phyloP scores from a whole-genome alignment of 1,140 invertebrate genomes.

The Drosophila pandora region DNA sequence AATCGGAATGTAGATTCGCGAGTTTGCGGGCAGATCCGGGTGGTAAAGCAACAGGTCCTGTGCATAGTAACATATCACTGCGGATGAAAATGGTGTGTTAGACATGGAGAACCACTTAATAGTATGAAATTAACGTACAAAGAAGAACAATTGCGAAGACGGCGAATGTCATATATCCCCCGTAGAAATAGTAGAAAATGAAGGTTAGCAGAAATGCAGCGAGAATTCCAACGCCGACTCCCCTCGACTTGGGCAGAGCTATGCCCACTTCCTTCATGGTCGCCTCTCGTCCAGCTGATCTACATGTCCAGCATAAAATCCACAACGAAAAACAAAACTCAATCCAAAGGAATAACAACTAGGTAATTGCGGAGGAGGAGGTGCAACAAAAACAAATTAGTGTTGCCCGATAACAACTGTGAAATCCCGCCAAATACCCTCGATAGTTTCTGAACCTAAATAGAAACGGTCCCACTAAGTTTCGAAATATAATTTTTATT shows the following conservation, averaged over 20 bases:
- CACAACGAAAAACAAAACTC: background rate
- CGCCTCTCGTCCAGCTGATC: constrained; percentile 27
- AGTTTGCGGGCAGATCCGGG: constrained; percentile 94
- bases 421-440: too few relatives aligned
- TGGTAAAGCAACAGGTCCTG: constrained; percentile 95
- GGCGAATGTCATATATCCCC: constrained; percentile 88
- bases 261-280: constrained; percentile 78
- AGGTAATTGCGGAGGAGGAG: background rate
- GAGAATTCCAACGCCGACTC: constrained; percentile 64
- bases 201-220: constrained; percentile 83
- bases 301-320: constrained; percentile 45
- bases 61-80: constrained; percentile 92
- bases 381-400: constrained; percentile 1
- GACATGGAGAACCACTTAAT: background rate
- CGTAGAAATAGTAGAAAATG: constrained; percentile 92
- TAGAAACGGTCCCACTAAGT: too few relatives aligned
- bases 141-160: constrained; percentile 88
- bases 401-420: background rate
- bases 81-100: background rate
- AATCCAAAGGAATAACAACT: background rate
- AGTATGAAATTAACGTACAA: constrained; percentile 84
- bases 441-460: too few relatives aligned
- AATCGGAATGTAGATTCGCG: constrained; percentile 92
- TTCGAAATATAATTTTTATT: too few relatives aligned
- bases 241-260: constrained; percentile 70